Conservation (phyloP, 2,113 vertebrate genomes). For the Shinisaurus crocodilurus region DNA sequence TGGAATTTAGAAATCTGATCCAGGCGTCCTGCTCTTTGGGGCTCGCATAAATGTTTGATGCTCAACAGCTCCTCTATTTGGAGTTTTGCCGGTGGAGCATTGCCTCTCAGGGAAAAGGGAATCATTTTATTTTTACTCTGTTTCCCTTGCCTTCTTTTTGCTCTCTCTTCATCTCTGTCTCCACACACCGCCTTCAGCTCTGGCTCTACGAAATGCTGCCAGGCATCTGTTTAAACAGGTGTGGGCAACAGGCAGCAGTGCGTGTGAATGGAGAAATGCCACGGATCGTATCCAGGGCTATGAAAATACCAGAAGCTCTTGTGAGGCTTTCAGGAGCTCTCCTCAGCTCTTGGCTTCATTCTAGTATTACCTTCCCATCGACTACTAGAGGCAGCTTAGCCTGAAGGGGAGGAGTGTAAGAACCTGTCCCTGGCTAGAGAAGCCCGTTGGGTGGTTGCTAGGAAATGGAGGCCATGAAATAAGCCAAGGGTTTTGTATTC, state of each 20-base stretch:
- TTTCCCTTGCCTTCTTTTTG: neutral
- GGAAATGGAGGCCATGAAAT: neutral
- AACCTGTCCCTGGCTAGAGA: neutral
- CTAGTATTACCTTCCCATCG: neutral
- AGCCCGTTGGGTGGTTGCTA: neutral
- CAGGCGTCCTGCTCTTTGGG: neutral
- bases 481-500: conserved; percentile 2
- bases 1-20: conserved; percentile 46
- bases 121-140: too few relatives aligned
- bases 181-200: neutral
- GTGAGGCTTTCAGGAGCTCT: neutral
- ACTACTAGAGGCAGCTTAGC: neutral
- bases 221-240: neutral
- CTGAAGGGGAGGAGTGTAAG: neutral
- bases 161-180: neutral
- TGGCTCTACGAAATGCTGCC: rapidly evolving
- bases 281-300: too few relatives aligned
- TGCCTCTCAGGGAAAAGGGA: neutral
- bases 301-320: too few relatives aligned
- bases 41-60: conserved; percentile 80
- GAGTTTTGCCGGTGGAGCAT: neutral
- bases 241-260: rapidly evolving
- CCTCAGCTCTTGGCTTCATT: neutral
- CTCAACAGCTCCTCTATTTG: neutral
- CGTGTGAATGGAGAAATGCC: neutral